Evolutionary conservation across 2,888 invertebrate genomes (phyloP).

Genomic region (Aleiodes leptofemur): DNA sequence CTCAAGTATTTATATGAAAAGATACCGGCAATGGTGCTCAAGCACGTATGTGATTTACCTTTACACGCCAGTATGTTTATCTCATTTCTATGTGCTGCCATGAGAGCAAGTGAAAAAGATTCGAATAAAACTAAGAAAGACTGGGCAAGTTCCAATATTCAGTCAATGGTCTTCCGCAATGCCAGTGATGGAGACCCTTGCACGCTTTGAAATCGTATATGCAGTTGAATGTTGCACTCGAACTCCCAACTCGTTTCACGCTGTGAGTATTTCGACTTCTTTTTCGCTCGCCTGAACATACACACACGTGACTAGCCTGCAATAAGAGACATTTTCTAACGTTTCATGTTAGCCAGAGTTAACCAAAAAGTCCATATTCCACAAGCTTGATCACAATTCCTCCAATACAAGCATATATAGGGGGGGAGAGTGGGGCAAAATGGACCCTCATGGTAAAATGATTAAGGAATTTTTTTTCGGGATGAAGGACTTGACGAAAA

Average conservation of each 20-base stretch:
- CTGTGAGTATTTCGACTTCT: conserved; percentile 25
- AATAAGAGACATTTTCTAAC: conserved; percentile 30
- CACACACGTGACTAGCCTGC: conserved; percentile 32
- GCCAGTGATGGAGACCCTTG: conserved; percentile 33
- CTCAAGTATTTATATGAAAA: conserved; percentile 39
- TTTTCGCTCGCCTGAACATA: conserved; percentile 13
- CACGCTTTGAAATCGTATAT: conserved; percentile 36
- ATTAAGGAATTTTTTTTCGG: no score
- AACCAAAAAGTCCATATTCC: conserved; percentile 5
- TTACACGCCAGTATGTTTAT: conserved; percentile 47
- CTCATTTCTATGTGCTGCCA: conserved; percentile 17
- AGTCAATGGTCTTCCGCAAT: conserved; percentile 35
- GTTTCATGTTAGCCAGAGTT: conserved; percentile 27
- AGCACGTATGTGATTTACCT: conserved; percentile 49
- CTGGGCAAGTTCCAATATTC: conserved; percentile 31
- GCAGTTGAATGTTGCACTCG: conserved; percentile 35
- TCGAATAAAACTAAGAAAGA: conserved; percentile 15
- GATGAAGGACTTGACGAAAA: no score
- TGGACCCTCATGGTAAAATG: no score
- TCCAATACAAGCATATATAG: conserved; percentile 5
- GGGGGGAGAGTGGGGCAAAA: no score
- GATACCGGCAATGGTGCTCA: conserved; percentile 44
- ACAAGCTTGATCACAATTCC: conserved; percentile 12
- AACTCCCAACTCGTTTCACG: conserved; percentile 33
- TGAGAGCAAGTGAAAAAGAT: conserved; percentile 22